phyloP scores from a whole-genome alignment of 2,113 vertebrate genomes.

The Neoarius graeffei region DNA sequence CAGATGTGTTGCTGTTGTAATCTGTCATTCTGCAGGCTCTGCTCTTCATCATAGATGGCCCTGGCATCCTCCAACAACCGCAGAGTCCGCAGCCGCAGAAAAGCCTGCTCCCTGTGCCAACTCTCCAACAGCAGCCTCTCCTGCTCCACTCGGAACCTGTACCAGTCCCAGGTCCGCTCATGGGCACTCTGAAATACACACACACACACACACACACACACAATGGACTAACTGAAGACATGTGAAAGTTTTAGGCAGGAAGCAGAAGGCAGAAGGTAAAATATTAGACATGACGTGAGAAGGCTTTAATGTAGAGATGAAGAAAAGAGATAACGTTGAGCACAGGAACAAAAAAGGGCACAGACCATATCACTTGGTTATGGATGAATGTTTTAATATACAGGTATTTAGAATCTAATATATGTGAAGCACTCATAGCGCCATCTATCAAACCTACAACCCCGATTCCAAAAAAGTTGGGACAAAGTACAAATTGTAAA shows the following conservation, averaged over 20 bases:
- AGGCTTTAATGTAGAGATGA: background rate
- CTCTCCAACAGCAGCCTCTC: constrained; percentile 66
- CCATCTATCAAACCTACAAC: background rate
- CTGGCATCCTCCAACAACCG: constrained; percentile 77
- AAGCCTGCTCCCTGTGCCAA: constrained; percentile 74
- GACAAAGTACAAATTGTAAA: no score
- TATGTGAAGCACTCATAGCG: background rate
- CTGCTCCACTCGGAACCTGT: constrained; percentile 71
- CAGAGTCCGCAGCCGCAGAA: constrained; percentile 75
- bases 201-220: constrained; percentile 13
- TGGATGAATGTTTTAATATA: background rate
- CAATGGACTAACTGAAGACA: constrained; percentile 11
- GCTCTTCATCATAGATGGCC: constrained; percentile 73
- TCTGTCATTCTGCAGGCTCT: constrained; percentile 69
- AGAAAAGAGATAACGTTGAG: background rate
- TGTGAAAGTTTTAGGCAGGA: background rate
- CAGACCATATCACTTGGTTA: background rate
- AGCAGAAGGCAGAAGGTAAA: background rate
- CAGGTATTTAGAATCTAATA: background rate
- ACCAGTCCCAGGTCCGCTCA: constrained; percentile 74
- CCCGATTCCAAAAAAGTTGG: no score
- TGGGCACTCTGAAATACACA: constrained; percentile 73
- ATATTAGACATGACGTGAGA: background rate
- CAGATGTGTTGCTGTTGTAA: constrained; percentile 83
- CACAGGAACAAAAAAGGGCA: background rate